A percentile compares a stretch with the other conserved stretches of the same genome.
phyloP scores from a whole-genome alignment of 2,888 invertebrate genomes.

The Cheilosia vulpina region DNA sequence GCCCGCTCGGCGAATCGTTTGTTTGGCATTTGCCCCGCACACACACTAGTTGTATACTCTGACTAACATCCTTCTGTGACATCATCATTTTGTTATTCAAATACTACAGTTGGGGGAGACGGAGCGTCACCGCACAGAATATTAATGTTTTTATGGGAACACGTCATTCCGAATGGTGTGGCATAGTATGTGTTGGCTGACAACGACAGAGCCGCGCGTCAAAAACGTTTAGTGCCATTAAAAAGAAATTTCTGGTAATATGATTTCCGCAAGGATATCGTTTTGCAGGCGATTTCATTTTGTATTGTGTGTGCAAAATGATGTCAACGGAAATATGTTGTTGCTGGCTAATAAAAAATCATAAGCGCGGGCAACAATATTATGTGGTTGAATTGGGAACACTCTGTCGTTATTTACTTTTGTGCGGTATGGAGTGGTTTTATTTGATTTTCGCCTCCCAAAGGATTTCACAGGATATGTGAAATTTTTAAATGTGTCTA shows the following conservation, averaged over 20 bases:
- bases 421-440: constrained; percentile 10
- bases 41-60: constrained; percentile 7
- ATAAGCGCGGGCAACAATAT: constrained; percentile 44
- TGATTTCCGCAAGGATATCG: constrained; percentile 75
- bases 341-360: constrained; percentile 69
- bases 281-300: constrained; percentile 72
- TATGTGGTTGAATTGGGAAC: constrained; percentile 45
- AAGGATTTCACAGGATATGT: neutral
- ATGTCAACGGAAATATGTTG: constrained; percentile 66
- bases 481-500: neutral
- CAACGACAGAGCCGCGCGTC: constrained; percentile 26
- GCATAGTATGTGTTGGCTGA: constrained; percentile 1
- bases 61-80: constrained; percentile 66
- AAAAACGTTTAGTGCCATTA: constrained; percentile 73
- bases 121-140: constrained; percentile 39
- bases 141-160: constrained; percentile 63
- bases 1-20: constrained; percentile 54
- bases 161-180: constrained; percentile 10
- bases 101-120: constrained; percentile 35
- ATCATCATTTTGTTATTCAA: constrained; percentile 75
- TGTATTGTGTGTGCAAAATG: constrained; percentile 54
- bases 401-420: constrained; percentile 25
- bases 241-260: constrained; percentile 74
- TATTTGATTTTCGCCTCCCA: constrained; percentile 13
- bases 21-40: constrained; percentile 46